phyloP scores from a whole-genome alignment of 2,888 invertebrate genomes.

The Lycia hirtaria region DNA sequence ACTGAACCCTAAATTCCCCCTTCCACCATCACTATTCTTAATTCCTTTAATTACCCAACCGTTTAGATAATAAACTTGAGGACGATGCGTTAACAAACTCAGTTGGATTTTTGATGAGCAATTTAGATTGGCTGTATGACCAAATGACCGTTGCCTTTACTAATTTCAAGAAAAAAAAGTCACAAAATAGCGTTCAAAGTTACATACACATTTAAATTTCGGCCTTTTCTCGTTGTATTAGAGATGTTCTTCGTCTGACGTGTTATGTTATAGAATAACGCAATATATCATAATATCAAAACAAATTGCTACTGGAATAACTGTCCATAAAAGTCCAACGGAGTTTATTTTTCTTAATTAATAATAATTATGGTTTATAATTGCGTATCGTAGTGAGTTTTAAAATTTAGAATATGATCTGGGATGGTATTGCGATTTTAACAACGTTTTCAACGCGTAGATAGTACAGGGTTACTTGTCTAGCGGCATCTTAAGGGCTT shows the following conservation, averaged over 20 bases:
- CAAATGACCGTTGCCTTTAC: conserved; percentile 37
- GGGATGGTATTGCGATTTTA: conserved; percentile 37
- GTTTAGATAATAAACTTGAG: conserved; percentile 53
- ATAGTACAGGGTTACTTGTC: conserved; percentile 9
- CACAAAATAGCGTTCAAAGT: conserved; percentile 1
- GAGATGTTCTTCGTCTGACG: conserved; percentile 28
- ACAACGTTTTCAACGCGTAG: conserved; percentile 31
- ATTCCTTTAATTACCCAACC: conserved; percentile 59
- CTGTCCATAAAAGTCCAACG: conserved; percentile 35
- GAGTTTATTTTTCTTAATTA: conserved; percentile 41
- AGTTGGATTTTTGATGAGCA: conserved; percentile 41
- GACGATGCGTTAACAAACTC: conserved; percentile 39
- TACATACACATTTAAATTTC: conserved; percentile 2
- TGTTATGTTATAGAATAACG: conserved; percentile 22
- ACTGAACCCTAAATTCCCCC: conserved; percentile 70
- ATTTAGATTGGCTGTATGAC: conserved; percentile 49
- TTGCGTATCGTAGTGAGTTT: conserved; percentile 30
- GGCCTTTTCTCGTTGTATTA: conserved; percentile 20
- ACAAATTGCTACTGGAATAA: conserved; percentile 38
- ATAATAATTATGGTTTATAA: conserved; percentile 35
- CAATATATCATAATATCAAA: conserved; percentile 37
- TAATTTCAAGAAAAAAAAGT: conserved; percentile 27
- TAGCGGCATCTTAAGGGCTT: too few relatives aligned
- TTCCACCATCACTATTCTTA: conserved; percentile 48
- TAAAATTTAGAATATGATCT: conserved; percentile 35